A percentile compares a stretch with the other conserved stretches of the same genome.
phyloP scores from a whole-genome alignment of 2,797 vertebrate species.

The Enteromius fasciolatus region DNA sequence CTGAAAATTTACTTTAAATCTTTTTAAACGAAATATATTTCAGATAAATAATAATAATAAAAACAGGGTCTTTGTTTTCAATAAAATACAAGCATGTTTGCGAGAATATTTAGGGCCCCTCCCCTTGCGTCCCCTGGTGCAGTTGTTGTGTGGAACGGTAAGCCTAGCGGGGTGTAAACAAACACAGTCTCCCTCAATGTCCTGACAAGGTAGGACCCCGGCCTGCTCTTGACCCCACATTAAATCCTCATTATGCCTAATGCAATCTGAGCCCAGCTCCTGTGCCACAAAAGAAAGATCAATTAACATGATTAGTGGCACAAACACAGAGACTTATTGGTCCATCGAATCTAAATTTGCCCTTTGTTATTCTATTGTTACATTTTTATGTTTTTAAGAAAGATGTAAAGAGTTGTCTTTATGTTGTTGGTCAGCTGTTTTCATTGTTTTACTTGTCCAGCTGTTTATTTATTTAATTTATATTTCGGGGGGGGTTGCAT shows the following conservation, averaged over 20 bases:
- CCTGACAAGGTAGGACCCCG: slow-evolving; percentile 55
- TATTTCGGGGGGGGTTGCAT: not conserved
- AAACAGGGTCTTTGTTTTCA: not conserved
- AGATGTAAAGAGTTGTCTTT: not conserved
- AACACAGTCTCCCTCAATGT: slow-evolving; percentile 55
- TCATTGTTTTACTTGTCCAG: not conserved
- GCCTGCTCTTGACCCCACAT: slow-evolving; percentile 61
- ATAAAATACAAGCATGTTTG: not conserved
- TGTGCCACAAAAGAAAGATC: slow-evolving; percentile 58
- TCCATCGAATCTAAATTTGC: slow-evolving; percentile 52
- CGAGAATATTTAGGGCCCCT: not conserved
- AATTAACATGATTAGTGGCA: slow-evolving; percentile 63
- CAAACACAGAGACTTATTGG: slow-evolving; percentile 50
- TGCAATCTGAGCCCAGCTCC: slow-evolving; percentile 61
- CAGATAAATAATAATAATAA: not conserved
- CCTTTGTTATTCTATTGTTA: slow-evolving; percentile 23
- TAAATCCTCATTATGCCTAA: slow-evolving; percentile 66
- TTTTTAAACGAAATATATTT: not conserved
- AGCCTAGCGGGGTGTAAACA: slow-evolving; percentile 56
- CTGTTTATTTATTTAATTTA: not conserved
- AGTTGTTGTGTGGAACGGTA: slow-evolving; percentile 35
- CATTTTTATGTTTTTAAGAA: not conserved
- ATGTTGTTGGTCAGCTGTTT: not conserved
- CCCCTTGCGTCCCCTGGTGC: slow-evolving; percentile 24
- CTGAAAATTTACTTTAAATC: not conserved